Evolutionary conservation across 2,888 invertebrate species (phyloP).

Genomic region (Synergus gifuensis): DNA sequence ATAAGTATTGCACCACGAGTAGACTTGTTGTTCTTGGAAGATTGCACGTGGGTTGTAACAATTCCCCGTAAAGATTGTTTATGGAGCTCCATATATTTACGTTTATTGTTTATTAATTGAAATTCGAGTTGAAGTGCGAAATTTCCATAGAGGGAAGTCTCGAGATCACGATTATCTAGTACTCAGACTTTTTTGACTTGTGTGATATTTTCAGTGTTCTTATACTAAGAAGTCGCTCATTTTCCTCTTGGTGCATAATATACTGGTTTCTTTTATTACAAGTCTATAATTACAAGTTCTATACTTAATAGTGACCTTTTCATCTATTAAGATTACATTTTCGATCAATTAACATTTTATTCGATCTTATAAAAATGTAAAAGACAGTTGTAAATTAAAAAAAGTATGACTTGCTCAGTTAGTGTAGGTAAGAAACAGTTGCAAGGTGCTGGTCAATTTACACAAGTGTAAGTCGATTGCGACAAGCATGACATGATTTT

Average conservation of each 20-base stretch:
- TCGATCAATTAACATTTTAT: neutral
- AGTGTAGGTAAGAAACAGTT: neutral
- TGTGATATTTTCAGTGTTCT: no score
- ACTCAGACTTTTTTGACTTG: no score
- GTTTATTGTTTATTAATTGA: constrained; percentile 62
- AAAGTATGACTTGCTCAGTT: neutral
- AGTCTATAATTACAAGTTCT: neutral
- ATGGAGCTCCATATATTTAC: constrained; percentile 47
- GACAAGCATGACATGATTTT: neutral
- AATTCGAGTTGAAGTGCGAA: constrained; percentile 47
- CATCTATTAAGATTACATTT: neutral
- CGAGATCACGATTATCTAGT: no score
- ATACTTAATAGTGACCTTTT: neutral
- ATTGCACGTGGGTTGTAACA: constrained; percentile 55
- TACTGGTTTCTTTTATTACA: no score
- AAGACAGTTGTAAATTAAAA: neutral
- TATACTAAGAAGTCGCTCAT: no score
- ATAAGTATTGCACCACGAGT: constrained; percentile 24
- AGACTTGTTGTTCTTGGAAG: constrained; percentile 54
- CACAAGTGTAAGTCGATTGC: neutral
- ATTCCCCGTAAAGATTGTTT: constrained; percentile 62
- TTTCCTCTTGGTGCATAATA: no score
- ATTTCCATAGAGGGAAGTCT: neutral
- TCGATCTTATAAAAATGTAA: neutral
- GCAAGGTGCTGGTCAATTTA: neutral